phyloP scores from a whole-genome alignment of 2,888 invertebrate genomes.

The Noctua pronuba region DNA sequence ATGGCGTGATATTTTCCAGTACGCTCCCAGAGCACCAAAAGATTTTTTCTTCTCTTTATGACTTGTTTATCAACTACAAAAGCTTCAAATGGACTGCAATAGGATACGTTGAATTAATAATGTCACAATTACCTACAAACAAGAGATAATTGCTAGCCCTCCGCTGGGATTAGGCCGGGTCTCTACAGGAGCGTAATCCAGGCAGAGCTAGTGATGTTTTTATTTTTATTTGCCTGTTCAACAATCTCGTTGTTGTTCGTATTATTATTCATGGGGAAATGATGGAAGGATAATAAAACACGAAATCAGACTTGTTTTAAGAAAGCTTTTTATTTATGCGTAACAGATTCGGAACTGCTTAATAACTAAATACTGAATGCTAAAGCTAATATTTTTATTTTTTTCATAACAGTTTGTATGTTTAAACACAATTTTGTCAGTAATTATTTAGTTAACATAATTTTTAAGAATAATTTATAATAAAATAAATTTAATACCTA shows the following conservation, averaged over 20 bases:
- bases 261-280: slow-evolving; percentile 3
- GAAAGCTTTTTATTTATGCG: background rate
- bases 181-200: slow-evolving; percentile 24
- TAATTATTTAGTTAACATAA: too few species aligned
- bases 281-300: background rate
- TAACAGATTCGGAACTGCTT: background rate
- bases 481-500: too few species aligned
- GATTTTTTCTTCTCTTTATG: background rate
- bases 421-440: too few species aligned
- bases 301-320: background rate
- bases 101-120: slow-evolving; percentile 48
- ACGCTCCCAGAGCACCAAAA: background rate
- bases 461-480: too few species aligned
- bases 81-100: slow-evolving; percentile 26
- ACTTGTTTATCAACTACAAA: slow-evolving; percentile 19
- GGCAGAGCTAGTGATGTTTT: slow-evolving; percentile 21
- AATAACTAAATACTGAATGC: background rate
- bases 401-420: too few species aligned
- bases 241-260: background rate
- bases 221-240: slow-evolving; percentile 25
- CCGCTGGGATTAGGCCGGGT: slow-evolving; percentile 49
- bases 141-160: slow-evolving; percentile 30
- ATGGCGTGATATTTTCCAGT: background rate
- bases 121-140: slow-evolving; percentile 36
- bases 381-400: too few species aligned